Percentiles rank a stretch among this genome's conserved stretches.
These are phyloP conservation scores for Leptinotarsa undecemlineata DNA, from an alignment of 1,140 invertebrate species.

Conservation along the genomic window DNA sequence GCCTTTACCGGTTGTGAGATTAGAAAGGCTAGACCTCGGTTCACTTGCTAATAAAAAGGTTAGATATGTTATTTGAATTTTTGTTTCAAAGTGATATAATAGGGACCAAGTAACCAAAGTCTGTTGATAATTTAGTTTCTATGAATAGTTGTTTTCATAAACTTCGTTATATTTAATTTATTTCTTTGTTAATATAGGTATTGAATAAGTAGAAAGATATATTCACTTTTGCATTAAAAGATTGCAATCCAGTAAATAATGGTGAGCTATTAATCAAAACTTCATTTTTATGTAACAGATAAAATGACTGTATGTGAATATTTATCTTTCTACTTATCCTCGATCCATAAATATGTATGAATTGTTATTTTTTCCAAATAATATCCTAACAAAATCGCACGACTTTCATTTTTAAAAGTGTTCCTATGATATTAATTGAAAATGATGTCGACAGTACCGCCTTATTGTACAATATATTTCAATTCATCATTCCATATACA, in stretches of 20 bases:
- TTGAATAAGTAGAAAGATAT: background rate
- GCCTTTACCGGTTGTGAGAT: constrained; percentile 41
- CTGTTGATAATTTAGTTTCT: constrained; percentile 24
- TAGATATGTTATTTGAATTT: constrained; percentile 32
- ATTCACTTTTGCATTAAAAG: no score
- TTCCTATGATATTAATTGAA: background rate
- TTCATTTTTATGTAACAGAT: no score
- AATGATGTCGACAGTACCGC: no score
- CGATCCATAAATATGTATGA: background rate
- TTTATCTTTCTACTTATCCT: background rate
- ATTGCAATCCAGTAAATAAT: no score
- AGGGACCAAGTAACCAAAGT: constrained; percentile 44
- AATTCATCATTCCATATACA: no score
- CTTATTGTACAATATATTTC: no score
- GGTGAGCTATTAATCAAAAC: no score
- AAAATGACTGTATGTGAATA: background rate
- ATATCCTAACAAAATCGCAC: background rate
- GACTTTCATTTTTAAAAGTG: background rate
- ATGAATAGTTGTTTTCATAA: constrained; percentile 9
- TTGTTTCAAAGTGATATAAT: constrained; percentile 30
- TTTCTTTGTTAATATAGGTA: constrained; percentile 3
- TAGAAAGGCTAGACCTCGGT: constrained; percentile 42
- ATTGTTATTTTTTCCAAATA: background rate
- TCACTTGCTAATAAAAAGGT: constrained; percentile 37
- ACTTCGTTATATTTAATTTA: constrained; percentile 19